Percentiles rank a stretch among this genome's conserved stretches.
These are phyloP conservation scores for Thymallus thymallus DNA, from an alignment of 2,113 vertebrate genomes.

Conservation along the genomic window DNA sequence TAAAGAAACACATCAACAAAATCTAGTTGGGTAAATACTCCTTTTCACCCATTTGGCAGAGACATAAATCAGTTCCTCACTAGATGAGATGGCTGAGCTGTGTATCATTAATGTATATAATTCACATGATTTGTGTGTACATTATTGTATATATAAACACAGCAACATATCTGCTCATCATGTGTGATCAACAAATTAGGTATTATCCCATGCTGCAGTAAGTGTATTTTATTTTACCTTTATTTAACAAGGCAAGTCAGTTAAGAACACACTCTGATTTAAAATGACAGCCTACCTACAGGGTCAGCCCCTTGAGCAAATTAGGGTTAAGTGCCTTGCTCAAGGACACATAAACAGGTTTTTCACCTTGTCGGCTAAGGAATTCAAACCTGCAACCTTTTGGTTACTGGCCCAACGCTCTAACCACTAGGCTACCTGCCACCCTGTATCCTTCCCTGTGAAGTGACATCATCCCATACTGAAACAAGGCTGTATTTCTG, in stretches of 20 bases:
- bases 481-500: constrained; percentile 37
- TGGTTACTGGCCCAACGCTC: too few relatives aligned
- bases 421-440: too few relatives aligned
- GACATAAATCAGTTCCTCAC: not conserved
- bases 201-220: constrained; percentile 6
- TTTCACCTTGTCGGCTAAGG: too few relatives aligned
- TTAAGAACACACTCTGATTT: too few relatives aligned
- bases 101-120: not conserved
- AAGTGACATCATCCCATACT: constrained; percentile 48
- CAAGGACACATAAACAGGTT: too few relatives aligned
- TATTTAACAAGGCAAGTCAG: too few relatives aligned
- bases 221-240: too few relatives aligned
- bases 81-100: constrained; percentile 44
- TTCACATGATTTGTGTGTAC: too few relatives aligned
- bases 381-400: too few relatives aligned
- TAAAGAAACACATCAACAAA: constrained; percentile 38
- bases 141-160: constrained; percentile 12
- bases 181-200: constrained; percentile 29
- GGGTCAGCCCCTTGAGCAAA: too few relatives aligned
- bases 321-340: too few relatives aligned
- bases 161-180: constrained; percentile 29
- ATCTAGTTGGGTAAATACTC: constrained; percentile 5
- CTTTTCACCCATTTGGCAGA: not conserved
- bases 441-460: constrained; percentile 10
- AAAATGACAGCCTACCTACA: too few relatives aligned